Evolutionary conservation across 2,113 vertebrate genomes (phyloP).

Genomic region (Zapornia atra): DNA sequence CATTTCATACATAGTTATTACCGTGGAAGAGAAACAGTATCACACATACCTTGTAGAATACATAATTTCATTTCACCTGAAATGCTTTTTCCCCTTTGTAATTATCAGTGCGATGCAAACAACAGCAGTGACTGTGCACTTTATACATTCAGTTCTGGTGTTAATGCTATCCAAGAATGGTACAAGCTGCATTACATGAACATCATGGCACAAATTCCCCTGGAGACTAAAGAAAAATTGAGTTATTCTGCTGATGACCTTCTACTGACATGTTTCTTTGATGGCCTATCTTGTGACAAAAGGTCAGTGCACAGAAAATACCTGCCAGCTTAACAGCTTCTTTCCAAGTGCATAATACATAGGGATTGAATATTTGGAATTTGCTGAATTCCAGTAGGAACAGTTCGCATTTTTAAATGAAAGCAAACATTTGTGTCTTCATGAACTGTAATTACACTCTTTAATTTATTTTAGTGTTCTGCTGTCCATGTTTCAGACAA

Average conservation of each 20-base stretch:
- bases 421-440: not conserved
- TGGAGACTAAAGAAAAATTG: slow-evolving; percentile 78
- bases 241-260: slow-evolving; percentile 81
- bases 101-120: slow-evolving; percentile 72
- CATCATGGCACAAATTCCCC: slow-evolving; percentile 83
- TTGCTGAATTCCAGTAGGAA: not conserved
- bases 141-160: slow-evolving; percentile 82
- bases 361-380: not conserved
- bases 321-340: not conserved
- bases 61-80: not conserved
- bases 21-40: not conserved
- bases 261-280: slow-evolving; percentile 80
- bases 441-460: not conserved
- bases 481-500: not conserved
- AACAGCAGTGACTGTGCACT: slow-evolving; percentile 74
- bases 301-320: slow-evolving; percentile 69
- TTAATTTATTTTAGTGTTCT: not conserved
- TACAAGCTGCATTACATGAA: slow-evolving; percentile 86
- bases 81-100: not conserved
- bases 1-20: not conserved
- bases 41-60: not conserved
- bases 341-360: not conserved
- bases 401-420: not conserved
- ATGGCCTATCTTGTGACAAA: slow-evolving; percentile 80
- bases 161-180: slow-evolving; percentile 85